A percentile compares a stretch with the other conserved stretches of the same genome.
Evolutionary conservation across 2,888 invertebrate species (phyloP).

Genomic region (Papilio demoleus): DNA sequence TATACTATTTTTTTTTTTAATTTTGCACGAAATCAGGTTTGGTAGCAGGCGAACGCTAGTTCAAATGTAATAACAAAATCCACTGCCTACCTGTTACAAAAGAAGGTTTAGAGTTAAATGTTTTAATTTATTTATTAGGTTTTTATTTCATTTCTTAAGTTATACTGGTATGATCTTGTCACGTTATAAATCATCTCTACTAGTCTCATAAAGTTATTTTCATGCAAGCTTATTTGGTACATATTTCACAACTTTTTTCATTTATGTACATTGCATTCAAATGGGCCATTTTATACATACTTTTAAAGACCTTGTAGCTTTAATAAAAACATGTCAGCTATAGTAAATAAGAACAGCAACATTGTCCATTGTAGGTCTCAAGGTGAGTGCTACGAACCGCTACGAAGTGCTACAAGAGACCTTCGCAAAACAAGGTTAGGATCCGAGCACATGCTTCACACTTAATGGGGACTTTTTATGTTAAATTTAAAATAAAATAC

Average conservation of each 20-base stretch:
- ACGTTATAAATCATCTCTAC: no score
- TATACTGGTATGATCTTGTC: no score
- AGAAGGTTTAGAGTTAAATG: no score
- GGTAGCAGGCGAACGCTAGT: no score
- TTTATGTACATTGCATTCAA: background rate
- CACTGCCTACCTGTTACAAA: no score
- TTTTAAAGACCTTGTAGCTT: background rate
- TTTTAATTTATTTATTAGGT: no score
- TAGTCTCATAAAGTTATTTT: no score
- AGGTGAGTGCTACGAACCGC: conserved; percentile 2
- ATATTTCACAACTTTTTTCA: background rate
- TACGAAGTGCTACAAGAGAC: conserved; percentile 4
- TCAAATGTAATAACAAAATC: no score
- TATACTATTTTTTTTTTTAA: no score
- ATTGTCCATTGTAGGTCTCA: conserved; percentile 7
- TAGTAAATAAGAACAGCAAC: background rate
- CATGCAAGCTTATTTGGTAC: no score
- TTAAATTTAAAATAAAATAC: background rate
- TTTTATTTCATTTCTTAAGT: no score
- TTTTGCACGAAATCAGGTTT: no score
- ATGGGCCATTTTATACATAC: background rate
- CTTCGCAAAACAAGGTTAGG: conserved; percentile 15
- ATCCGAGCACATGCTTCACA: conserved; percentile 9
- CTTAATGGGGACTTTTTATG: background rate
- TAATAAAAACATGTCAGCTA: background rate